These are phyloP conservation scores for Pocillopora grandis DNA, from an alignment of 92 coral and sea anemone genomes.

Conservation along the genomic window DNA sequence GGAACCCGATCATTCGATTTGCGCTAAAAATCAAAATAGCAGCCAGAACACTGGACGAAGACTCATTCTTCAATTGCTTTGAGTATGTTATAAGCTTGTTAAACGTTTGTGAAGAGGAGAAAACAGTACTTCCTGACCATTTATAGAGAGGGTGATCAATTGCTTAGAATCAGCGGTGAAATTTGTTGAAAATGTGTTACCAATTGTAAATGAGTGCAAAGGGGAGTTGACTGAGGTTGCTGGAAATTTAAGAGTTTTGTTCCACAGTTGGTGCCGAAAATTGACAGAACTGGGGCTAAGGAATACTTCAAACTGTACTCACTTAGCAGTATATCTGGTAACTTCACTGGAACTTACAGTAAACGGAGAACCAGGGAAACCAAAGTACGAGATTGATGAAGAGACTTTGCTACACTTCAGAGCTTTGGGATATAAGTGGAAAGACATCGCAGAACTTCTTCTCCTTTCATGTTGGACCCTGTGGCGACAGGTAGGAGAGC, in stretches of 20 bases:
- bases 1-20: too few relatives aligned
- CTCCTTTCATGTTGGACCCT: constrained; percentile 73
- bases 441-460: constrained; percentile 66
- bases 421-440: constrained; percentile 70
- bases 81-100: too few relatives aligned
- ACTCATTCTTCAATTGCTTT: too few relatives aligned
- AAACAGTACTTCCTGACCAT: constrained; percentile 15
- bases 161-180: not conserved
- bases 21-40: too few relatives aligned
- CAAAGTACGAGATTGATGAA: constrained; percentile 60
- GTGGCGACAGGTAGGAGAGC: constrained; percentile 71
- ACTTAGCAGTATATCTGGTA: constrained; percentile 58
- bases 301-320: constrained; percentile 55
- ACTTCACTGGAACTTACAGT: constrained; percentile 44
- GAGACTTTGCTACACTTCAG: constrained; percentile 68
- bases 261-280: constrained; percentile 36
- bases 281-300: constrained; percentile 61
- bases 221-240: too few relatives aligned
- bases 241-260: too few relatives aligned
- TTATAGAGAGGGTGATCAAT: not conserved
- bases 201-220: too few relatives aligned
- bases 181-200: constrained; percentile 49
- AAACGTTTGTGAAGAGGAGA: constrained; percentile 1
- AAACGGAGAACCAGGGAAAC: constrained; percentile 58
- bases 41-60: too few relatives aligned